Evolutionary conservation across 2,113 vertebrate genomes (phyloP), one percentile per base, ranked within the genome.

Genomic region (Sander lucioperca): DNA sequence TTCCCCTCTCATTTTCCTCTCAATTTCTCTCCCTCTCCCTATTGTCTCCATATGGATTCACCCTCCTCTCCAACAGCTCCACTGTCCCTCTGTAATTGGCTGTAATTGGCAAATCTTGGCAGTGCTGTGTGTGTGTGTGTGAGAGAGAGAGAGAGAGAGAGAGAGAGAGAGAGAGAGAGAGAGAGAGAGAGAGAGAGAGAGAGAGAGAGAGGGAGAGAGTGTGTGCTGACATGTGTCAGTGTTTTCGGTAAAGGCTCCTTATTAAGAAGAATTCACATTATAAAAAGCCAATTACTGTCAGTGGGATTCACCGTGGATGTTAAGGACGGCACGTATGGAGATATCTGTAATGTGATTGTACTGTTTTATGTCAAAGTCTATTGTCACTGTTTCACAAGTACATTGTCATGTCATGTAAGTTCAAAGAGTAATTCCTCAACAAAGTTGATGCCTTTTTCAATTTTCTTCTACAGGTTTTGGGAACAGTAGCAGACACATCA

Each of bases 11-110:
- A 1, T 18, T 45, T 61, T 27, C 18, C 27, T 65, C 23, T 25
- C 12, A 10, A 2, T 62, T 57, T 21, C 21, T 43, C 59, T 47
- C 27, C 70, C 11, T 69, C 33, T 51, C 25, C 19, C 67, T 54
- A 30, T 25, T 53, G 67, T 74, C 63, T 86, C 25, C 25, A 62
- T 58, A 51, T 18, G 36, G 61, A 43, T 59, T 50, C 63, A 13
- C 53, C 39, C 25, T 47, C 63, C 43, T 75, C 56, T 63, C 45
- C 56, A 59, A 6, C 50, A 56, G 50, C 69, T 54, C 36, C 63
- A 63, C 63, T 47, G 21, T 88, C 64, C 79, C 70, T 68, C 80
- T 81, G 19, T 89, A 91, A 91, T 91, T 89, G 85, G 88, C 75
- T 82, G 61, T 80, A 80, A 84, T 77, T 82, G 76, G 88, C 67